Base-by-base conservation (phyloP, 2,888 invertebrate species). In the Drosophila subsilvestris region DNA sequence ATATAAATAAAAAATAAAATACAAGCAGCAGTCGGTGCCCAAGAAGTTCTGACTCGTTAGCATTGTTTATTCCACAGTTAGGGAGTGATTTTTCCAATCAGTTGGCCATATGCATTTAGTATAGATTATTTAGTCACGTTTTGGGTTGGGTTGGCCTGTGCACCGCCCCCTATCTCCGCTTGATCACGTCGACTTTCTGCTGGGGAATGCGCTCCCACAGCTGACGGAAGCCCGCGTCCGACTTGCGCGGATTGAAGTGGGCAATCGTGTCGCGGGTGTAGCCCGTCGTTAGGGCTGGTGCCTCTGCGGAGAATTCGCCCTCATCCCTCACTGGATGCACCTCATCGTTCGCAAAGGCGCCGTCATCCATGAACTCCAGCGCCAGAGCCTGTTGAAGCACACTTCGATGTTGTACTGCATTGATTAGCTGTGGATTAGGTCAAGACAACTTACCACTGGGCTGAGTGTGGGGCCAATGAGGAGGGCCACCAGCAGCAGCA, bases 161-260 rank as follows among this genome's bases (percentile, higher is more conserved):
- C 14, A 6, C 7, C 37, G 6, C 14, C 12, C 14, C 12, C 32
- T 32, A 10, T 32, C 3, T 4, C 10, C 85, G 61, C 57, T 82
- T 82, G 47, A 82, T 82, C 43, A 87, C 76, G 37, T 87, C 82
- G 44, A 67, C 65, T 49, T 87, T 87, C 47, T 82, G 79, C 1
- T 60, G 65, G 0, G 82, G 82, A 47, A 82, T 71, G 0, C 74
- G 74, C 45, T 82, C 82, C 82, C 82, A 82, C 1, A 70, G 59
- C 7, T 79, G 73, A 6, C 79, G 82, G n/a, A 87, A 82, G 9
- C 74, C 67, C 0, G 69, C 58, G 32, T 82, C 88, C 12, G 57
- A 25, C 14, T 85, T 81, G 6, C 68, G 76, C 0, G 88, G 88
- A 72, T 76, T 87, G 17, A 79, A 87, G 10, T 76, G 85, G 9